A percentile compares a stretch with the other conserved stretches of the same genome.
Conservation (phyloP, 1,140 invertebrate genomes). For the Philopotamus ludificatus region DNA sequence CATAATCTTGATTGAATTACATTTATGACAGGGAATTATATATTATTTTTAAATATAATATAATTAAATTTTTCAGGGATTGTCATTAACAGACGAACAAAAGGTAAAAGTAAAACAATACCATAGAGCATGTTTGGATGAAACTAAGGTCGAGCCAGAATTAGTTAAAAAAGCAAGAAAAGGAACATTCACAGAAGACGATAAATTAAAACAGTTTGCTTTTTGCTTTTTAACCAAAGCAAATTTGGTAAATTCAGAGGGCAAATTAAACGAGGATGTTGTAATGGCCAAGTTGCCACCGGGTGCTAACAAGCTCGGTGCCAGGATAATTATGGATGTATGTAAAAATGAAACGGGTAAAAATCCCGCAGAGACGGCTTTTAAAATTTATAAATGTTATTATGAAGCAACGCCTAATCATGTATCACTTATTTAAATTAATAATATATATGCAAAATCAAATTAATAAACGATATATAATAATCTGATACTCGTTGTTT, state of each 20-base stretch:
- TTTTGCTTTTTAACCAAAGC: constrained; percentile 47
- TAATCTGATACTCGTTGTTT: neutral
- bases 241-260: constrained; percentile 44
- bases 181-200: constrained; percentile 45
- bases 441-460: neutral
- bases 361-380: constrained; percentile 51
- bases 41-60: neutral
- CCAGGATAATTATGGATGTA: constrained; percentile 41
- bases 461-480: neutral
- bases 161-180: constrained; percentile 45
- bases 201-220: constrained; percentile 43
- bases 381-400: constrained; percentile 55
- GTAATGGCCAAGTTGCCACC: constrained; percentile 44
- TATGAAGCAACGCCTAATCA: constrained; percentile 45
- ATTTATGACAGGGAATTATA: no score
- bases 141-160: constrained; percentile 44
- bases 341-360: constrained; percentile 44
- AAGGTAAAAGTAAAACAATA: constrained; percentile 37
- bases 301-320: constrained; percentile 43
- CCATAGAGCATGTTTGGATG: constrained; percentile 41
- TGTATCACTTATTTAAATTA: constrained; percentile 30
- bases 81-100: constrained; percentile 35
- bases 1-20: no score
- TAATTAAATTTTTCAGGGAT: constrained; percentile 13
- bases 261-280: constrained; percentile 44